Conservation (phyloP, 1,140 invertebrate genomes). For the Sminthurides bifidus region DNA sequence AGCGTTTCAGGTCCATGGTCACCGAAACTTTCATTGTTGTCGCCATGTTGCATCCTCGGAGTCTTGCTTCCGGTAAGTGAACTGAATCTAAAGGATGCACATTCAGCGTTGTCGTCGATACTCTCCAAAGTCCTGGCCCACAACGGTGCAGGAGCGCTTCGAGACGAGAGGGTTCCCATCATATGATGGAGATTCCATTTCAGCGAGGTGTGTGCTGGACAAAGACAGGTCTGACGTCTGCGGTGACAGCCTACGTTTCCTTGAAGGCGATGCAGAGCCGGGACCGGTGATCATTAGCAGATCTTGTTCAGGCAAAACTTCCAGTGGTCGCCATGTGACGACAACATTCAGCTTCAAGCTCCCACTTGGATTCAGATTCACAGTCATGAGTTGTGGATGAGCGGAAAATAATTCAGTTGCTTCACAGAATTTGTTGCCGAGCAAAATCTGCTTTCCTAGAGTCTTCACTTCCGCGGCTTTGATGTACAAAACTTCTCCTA, state of each 20-base stretch:
- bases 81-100: neutral
- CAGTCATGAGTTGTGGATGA: slow-evolving; percentile 52
- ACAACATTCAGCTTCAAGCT: slow-evolving; percentile 52
- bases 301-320: neutral
- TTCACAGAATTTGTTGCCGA: slow-evolving; percentile 52
- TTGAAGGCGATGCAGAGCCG: neutral
- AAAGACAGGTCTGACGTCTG: neutral
- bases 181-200: neutral
- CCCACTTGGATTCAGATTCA: slow-evolving; percentile 50
- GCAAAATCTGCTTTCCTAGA: slow-evolving; percentile 35
- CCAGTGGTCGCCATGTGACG: slow-evolving; percentile 42
- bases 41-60: neutral
- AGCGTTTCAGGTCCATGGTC: too few species aligned
- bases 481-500: slow-evolving; percentile 45
- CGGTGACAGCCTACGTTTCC: slow-evolving; percentile 3
- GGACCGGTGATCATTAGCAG: too few species aligned
- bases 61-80: slow-evolving; percentile 8
- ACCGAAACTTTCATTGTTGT: neutral
- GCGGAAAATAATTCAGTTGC: slow-evolving; percentile 48
- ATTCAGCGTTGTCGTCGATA: slow-evolving; percentile 6
- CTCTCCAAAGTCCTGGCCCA: slow-evolving; percentile 1
- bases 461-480: slow-evolving; percentile 42
- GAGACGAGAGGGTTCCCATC: neutral
- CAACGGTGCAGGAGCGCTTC: neutral
- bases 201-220: neutral